Base-by-base conservation (phyloP, 2,888 invertebrate genomes). In the Drosophila picticornis region DNA sequence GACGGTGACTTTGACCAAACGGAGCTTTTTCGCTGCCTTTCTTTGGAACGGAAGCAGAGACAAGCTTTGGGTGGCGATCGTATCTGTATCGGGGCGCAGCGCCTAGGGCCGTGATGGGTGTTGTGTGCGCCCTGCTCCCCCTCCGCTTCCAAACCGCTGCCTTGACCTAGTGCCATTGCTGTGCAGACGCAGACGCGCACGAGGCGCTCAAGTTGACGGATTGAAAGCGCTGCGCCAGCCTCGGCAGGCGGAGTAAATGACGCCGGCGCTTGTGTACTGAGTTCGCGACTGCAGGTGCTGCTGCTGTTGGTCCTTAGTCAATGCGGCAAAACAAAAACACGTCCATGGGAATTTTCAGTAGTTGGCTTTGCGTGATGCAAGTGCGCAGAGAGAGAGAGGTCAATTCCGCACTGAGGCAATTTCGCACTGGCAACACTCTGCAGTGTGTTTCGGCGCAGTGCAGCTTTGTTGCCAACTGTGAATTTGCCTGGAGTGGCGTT, bases 321-420 rank as follows among this genome's bases (percentile, higher is more conserved):
- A 85, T 79, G 79, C 55, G 60, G 81, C 88, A 88, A 90, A 84
- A 67, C 19, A 40, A 77, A 72, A 76, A 56, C 77, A 81, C 83
- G 51, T 60, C 36, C 46, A 48, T 51, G 69, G 69, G 29, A 52
- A 52, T 56, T 53, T 29, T 46, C 60, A 66, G 27, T 64, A 62
- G 75, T 67, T 65, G 50, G 79, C 83, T 68, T 80, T 85, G 81
- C 55, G 58, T 32, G 80, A 52, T 32, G 60, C 59, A 66, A 59
- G 61, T 34, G 36, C 32, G 46, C 25, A 46, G 46, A 25, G 46
- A 22, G 46, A 22, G 13, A 9, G 22, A 38, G 22, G 10, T 27
- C 31, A 48, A 52, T 48, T 52, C 31, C 70, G 56, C 27, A n/a
- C 27, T 57, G 60, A 25, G 48, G 65, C 58, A 50, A 40, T 51